Evolutionary conservation across 2,888 invertebrate species (phyloP), one percentile per base, ranked within the genome.

Genomic region (Melolontha melolontha): DNA sequence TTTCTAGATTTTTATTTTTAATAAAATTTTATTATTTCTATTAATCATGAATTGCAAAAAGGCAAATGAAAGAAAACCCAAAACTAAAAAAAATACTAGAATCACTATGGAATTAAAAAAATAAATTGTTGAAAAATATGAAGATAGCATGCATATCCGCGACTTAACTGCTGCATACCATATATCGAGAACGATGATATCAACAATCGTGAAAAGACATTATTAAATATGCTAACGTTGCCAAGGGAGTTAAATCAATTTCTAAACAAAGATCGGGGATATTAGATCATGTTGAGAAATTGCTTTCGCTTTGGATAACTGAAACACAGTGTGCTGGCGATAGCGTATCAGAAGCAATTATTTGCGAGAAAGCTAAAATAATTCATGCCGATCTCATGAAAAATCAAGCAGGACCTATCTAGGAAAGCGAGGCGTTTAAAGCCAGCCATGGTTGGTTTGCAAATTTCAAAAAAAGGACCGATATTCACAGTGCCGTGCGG

Each of bases 1-100:
- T 42, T 42, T 42, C 42, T 42, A 5, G 41, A 41, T 42, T n/a
- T 42, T 42, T 5, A 42, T 42, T 12, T 42, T 42, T 42, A 41
- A 42, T 42, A 42, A 42, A 42, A 11, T 42, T 11, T 42, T 42
- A 42, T 42, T 42, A 42, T 42, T 42, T n/a, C 11, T 42, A 42
- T 42, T 42, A 42, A 42, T 11, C 42, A 42, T 42, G 42, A 14
- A 42, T 11, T 11, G 11, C 14, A 42, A 42, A 6, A 42, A 11
- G 42, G 42, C 8, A 42, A 42, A 42, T 42, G n/a, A 42, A 42
- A 42, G 11, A 2, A 1, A 42, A 42, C 41, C 6, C 8, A 11
- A 42, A 42, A 42, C n/a, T 42, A 42, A 11, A 42, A 42, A 42
- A 42, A 22, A 10, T 0, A 42, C 42, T 41, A 41, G 42, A 5